Base-by-base conservation (phyloP, 2,113 vertebrate genomes). In the Typhlomys cinereus region DNA sequence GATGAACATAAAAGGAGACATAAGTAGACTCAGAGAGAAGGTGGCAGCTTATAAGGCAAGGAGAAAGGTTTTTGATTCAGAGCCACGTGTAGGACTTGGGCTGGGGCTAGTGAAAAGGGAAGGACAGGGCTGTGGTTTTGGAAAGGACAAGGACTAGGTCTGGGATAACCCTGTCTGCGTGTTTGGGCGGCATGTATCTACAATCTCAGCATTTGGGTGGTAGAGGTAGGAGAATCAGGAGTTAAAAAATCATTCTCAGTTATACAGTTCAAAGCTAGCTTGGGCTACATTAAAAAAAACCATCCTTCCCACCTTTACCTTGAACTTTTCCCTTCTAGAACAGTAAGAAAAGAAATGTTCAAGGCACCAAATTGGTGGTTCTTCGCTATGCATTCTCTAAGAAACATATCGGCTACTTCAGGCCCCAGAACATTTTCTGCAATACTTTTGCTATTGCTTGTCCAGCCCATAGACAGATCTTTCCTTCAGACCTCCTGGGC, bases 321-420 rank as follows among this genome's bases (percentile, higher is more conserved):
- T n/a, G 31, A 83, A 62, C 39, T 31, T 57, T 25, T 10, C 11
- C 31, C 39, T 29, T 84, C 57, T 8, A 59, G 70, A 46, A 88
- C 0, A 4, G 1, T 50, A 14, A 67, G 64, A 82, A 83, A 44
- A 36, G 3, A 31, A 31, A 46, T 57, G 36, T 23, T 15, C 25
- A 59, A 64, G 54, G 29, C 1, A 0, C 21, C 20, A 17, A 7
- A 18, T 8, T 5, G 0, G 0, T 29, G 29, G 31, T 83, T 20
- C 25, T 76, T 34, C 18, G 61, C 7, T n/a, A 9, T 2, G 7
- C 36, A 2, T 2, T 29, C 61, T 75, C n/a, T 27, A 7, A 13
- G 66, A 57, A 52, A 69, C 54, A 39, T 36, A 29, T 20, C 5
- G 27, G 12, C 0, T 4, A 4, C 4, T 31, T 83, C 76, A 39